Base-by-base conservation (phyloP, 2,888 invertebrate genomes). In the Ophion ventricosus region DNA sequence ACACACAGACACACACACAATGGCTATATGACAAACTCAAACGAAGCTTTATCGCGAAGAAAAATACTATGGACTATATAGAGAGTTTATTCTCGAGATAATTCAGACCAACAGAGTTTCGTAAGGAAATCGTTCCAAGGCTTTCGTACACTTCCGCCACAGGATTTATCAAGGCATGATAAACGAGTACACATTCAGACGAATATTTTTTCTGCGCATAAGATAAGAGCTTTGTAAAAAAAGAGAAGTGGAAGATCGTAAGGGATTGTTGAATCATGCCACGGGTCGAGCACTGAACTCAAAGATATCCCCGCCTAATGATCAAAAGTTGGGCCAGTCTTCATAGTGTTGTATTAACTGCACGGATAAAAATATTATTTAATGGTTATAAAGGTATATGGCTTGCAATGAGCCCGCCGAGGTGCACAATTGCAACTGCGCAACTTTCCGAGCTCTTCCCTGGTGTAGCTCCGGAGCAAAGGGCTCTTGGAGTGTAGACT, bases 1-100 rank as follows among this genome's bases (percentile, higher is more conserved):
- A 61, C 5, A 57, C 57, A 57, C 49, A 49, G 2, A 49, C 49
- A 49, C 14, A 67, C 35, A 26, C 57, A 66, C 26, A n/a, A 73
- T 14, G 43, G 26, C 61, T n/a, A 61, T 59, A 73, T 57, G 25
- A 67, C 25, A 49, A 57, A n/a, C 29, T 67, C 29, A 11, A 61
- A 49, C 14, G 20, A 40, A 26, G 20, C 23, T 74, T 74, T 40
- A 57, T 29, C 35, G 40, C 23, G 35, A 57, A 23, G 25, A 26
- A 61, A 73, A 56, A 73, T 72, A 14, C n/a, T 23, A 8, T 35
- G 8, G 10, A 2, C 14, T 49, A 49, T 49, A 49, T 23, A 59
- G 40, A 35, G 25, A 23, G 1, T 23, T 23, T 23, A 35, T 59
- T 57, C 35, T n/a, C 35, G 40, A 29, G 7, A 23, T 57, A 40